Conservation (phyloP, 2,797 vertebrate genomes). For the Chloroceryle amazona region DNA sequence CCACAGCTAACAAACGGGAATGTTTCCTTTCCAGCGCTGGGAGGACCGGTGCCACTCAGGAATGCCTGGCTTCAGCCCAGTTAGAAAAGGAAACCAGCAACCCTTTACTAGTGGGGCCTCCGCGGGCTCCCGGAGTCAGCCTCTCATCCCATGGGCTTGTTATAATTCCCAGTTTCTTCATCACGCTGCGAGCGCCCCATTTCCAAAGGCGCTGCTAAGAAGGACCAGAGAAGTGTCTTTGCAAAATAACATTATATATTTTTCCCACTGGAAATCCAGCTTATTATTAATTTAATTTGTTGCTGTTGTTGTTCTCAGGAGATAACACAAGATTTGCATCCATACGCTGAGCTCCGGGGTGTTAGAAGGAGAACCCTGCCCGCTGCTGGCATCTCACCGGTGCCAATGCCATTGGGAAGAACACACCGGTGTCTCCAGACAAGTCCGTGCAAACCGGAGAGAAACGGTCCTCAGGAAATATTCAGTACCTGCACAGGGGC, state of each 20-base stretch:
- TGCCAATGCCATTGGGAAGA: not conserved
- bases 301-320: not conserved
- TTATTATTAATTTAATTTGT: not conserved
- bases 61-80: slow-evolving; percentile 52
- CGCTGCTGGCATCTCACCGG: not conserved
- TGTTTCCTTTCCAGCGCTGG: slow-evolving; percentile 28
- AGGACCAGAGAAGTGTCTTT: not conserved
- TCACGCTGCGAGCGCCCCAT: not conserved
- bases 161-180: slow-evolving; percentile 1
- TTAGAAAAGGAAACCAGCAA: slow-evolving; percentile 30
- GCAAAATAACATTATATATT: not conserved
- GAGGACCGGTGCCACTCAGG: slow-evolving; percentile 60
- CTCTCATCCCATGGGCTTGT: not conserved
- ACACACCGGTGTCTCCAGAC: not conserved
- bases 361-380: not conserved
- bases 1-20: slow-evolving; percentile 62
- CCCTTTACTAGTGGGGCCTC: slow-evolving; percentile 35
- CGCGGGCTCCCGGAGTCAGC: not conserved
- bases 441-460: not conserved
- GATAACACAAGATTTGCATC: not conserved
- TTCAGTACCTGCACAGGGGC: slow-evolving; percentile 39
- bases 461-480: not conserved
- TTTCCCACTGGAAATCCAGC: not conserved
- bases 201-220: not conserved
- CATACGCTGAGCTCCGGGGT: rapidly evolving